Conservation (phyloP, 2,888 invertebrate genomes). For the Myopa tessellatipennis region DNA sequence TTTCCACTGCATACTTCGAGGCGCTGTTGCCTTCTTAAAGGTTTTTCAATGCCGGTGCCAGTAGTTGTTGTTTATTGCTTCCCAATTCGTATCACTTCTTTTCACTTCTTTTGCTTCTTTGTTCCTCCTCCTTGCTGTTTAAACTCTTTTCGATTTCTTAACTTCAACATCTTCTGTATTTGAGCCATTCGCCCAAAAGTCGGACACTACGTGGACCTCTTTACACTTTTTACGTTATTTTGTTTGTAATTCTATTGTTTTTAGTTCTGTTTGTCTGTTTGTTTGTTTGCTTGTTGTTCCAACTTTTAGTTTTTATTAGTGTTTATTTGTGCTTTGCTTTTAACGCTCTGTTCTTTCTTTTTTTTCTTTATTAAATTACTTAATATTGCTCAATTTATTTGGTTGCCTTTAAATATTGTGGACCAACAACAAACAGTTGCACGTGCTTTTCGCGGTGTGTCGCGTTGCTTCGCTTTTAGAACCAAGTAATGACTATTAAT, state of each 20-base stretch:
- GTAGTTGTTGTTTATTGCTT: background rate
- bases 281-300: background rate
- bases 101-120: background rate
- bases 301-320: background rate
- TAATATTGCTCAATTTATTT: no score
- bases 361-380: background rate
- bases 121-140: background rate
- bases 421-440: no score
- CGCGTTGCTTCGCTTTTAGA: no score
- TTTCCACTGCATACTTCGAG: conserved; percentile 26
- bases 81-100: no score
- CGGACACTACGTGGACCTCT: no score
- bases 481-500: conserved; percentile 34
- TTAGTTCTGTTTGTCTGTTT: background rate
- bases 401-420: no score
- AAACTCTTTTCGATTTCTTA: no score
- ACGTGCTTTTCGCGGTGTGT: no score
- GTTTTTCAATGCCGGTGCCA: background rate
- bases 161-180: no score
- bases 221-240: background rate
- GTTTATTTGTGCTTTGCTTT: background rate
- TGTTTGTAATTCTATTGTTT: background rate
- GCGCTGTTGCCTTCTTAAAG: conserved; percentile 5
- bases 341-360: conserved; percentile 3
- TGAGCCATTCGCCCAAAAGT: no score